Base-by-base conservation (phyloP, 1,140 invertebrate species). In the Drosophila chauvacae region DNA sequence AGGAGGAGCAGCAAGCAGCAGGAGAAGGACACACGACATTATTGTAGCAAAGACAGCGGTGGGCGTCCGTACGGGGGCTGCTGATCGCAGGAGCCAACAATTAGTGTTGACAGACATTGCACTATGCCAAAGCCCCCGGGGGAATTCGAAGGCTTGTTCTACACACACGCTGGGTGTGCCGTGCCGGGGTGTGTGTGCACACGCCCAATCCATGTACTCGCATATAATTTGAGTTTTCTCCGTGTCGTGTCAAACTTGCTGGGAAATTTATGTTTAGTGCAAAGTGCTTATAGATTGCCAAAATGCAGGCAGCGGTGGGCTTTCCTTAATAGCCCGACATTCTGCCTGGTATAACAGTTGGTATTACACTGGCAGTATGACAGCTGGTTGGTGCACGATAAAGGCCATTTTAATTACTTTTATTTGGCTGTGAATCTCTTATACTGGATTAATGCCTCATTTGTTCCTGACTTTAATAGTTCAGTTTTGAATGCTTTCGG, bases 101-200 rank as follows among this genome's bases (percentile, higher is more conserved):
- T 90, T 90, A 90, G 85, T 90, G 85, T 90, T 90, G 85, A 90
- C 85, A 90, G 85, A 90, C 86, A 90, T 90, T 90, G 85, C 85
- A 85, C 81, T 85, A 75, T 77, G 80, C 56, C 70, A 79, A 85
- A 85, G 81, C 68, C 84, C 76, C 65, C 80, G 75, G 69, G 81
- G 85, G 83, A 90, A 90, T 90, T 85, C 55, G 75, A 81, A 77
- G 71, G 78, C 81, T 90, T 85, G 81, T 79, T 45, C 56, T 65
- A 73, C 74, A 42, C 65, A 35, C 37, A 42, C 65, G 14, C 11
- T 14, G 39, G 26, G 44, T 14, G 44, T 14, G 33, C 11, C 33
- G 48, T 39, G 53, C 13, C 39, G 33, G 42, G n/a, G 44, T 51
- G 48, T 48, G 60, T 60, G 14, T 16, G 13, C 68, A 84, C 81